These are phyloP conservation scores for Argopecten irradians DNA, from an alignment of 1,140 invertebrate species.

Conservation along the genomic window DNA sequence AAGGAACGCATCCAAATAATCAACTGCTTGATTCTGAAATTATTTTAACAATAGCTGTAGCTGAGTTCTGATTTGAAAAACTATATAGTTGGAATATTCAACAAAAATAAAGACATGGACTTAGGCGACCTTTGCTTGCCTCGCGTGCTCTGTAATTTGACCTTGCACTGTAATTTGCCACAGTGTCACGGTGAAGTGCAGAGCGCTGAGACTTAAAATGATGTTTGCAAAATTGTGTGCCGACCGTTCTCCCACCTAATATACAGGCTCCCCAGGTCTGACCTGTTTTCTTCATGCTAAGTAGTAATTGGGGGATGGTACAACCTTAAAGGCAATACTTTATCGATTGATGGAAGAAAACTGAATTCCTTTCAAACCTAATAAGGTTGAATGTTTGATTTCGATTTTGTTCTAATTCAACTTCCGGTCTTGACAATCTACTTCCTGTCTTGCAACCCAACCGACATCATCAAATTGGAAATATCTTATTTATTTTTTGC, in stretches of 20 bases:
- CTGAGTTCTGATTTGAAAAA: background rate
- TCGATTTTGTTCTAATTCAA: slow-evolving; percentile 16
- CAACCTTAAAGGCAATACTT: background rate
- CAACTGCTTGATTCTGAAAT: no score
- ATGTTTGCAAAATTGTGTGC: background rate
- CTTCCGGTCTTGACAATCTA: background rate
- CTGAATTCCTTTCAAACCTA: slow-evolving; percentile 16
- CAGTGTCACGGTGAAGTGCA: background rate
- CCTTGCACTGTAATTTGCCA: background rate
- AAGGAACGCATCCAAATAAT: no score
- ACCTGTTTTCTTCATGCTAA: slow-evolving; percentile 7
- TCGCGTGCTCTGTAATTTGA: slow-evolving; percentile 14
- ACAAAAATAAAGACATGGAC: background rate
- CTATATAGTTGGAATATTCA: background rate
- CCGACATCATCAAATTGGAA: slow-evolving; percentile 16
- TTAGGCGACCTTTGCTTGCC: background rate
- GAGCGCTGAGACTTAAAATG: background rate
- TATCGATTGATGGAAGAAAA: background rate
- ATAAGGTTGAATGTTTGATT: slow-evolving; percentile 17
- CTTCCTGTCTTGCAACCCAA: slow-evolving; percentile 12
- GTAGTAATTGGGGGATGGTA: background rate
- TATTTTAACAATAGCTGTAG: background rate
- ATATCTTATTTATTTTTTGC: background rate
- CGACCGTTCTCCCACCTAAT: background rate
- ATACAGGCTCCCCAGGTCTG: background rate